Base-by-base conservation (phyloP, 2,888 invertebrate species). In the Phortica okadai region DNA sequence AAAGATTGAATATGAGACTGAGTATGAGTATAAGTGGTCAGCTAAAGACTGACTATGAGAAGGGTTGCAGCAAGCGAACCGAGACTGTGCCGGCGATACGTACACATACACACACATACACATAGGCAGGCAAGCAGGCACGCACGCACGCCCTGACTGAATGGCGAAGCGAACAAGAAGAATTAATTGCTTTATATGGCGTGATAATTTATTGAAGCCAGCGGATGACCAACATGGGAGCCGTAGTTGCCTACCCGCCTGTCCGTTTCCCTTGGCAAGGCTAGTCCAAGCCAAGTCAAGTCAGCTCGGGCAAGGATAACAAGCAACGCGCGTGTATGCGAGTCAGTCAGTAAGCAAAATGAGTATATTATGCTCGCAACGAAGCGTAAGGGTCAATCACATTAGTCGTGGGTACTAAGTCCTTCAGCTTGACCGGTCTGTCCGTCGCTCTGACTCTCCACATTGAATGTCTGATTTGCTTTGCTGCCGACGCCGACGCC, bases 101-200 rank as follows among this genome's bases (percentile, higher is more conserved):
- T 21, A 21, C 21, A 21, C 21, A 4, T 33, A 33, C 33, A 33
- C 33, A 70, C 10, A 33, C 2, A 33, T 5, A 33, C 33, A 33
- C 33, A 33, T 5, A 73, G 21, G 25, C 75, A 56, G 78, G 77
- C 79, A 81, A 79, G 76, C 3, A 77, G 78, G 78, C 58, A 70
- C 33, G 33, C 33, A 33, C 33, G 33, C 33, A 33, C 33, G 33
- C 33, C 33, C 33, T 33, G 33, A 2, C 33, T 74, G 42, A 58
- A 58, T 14, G 11, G 44, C 33, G 72, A 21, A n/a, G 58, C 70
- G 25, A 64, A 66, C 67, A 50, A 73, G 50, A 84, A 82, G 84
- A 90, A 89, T 90, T 89, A 89, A 89, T 89, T 89, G 89, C 89
- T 89, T 89, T 90, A 88, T 88, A 90, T 89, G 86, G 89, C 88